phyloP scores from a whole-genome alignment of 2,888 invertebrate genomes.

The Athalia cordata region DNA sequence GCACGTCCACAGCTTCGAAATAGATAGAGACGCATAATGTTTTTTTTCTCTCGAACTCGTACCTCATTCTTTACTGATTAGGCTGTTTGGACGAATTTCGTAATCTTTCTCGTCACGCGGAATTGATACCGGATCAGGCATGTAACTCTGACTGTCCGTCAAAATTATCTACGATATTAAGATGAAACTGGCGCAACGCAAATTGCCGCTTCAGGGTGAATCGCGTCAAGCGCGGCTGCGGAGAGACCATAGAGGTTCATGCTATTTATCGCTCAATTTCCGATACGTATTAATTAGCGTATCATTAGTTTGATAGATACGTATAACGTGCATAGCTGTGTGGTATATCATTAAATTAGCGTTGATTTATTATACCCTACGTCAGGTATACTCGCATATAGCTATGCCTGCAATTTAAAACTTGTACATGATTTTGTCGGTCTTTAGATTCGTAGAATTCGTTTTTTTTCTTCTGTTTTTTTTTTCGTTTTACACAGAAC shows the following conservation, averaged over 20 bases:
- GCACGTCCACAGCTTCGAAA: background rate
- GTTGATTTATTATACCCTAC: constrained; percentile 2
- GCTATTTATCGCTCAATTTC: constrained; percentile 44
- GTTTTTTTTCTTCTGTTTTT: background rate
- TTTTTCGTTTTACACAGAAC: background rate
- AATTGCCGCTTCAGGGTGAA: constrained; percentile 30
- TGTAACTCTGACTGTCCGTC: background rate
- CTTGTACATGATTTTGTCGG: constrained; percentile 33
- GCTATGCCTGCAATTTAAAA: constrained; percentile 26
- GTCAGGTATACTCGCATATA: background rate
- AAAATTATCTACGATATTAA: constrained; percentile 24
- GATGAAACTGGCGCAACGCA: constrained; percentile 34
- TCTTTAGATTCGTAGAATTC: too few species aligned
- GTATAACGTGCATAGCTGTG: constrained; percentile 9
- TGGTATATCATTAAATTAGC: constrained; percentile 40
- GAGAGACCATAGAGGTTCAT: constrained; percentile 22
- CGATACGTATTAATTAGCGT: constrained; percentile 43
- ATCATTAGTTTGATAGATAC: constrained; percentile 37
- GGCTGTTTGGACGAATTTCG: background rate
- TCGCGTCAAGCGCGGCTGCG: background rate
- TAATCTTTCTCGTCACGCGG: background rate
- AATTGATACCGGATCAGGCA: background rate
- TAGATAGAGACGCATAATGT: background rate
- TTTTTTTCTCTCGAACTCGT: background rate
- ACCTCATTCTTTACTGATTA: background rate